Base-by-base conservation (phyloP, 2,888 invertebrate genomes). In the Heliconius cydno region DNA sequence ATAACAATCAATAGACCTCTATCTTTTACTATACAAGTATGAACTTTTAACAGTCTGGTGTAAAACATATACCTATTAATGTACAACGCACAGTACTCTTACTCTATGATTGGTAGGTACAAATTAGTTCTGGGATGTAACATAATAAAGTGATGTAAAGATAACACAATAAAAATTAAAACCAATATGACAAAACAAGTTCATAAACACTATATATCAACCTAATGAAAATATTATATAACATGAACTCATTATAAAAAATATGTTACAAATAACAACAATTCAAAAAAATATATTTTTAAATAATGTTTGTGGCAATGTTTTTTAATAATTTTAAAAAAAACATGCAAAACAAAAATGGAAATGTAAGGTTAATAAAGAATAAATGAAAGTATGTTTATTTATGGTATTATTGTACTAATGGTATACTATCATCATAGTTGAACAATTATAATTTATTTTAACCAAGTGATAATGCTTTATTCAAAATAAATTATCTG, bases 1-100 rank as follows among this genome's bases (percentile, higher is more conserved):
- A 92, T 93, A 94, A 94, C 94, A 93, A 91, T 89, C 88, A 90
- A 94, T 94, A 94, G 91, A 94, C 86, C 89, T 93, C 91, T 89
- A 89, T 89, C 88, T 90, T 91, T 90, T 89, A 89, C 87, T 91
- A 90, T 89, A 92, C 89, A 92, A 90, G 90, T 90, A 92, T 90
- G 91, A 91, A 92, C 87, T 89, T 88, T 90, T 86, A 93, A 93
- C 93, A 92, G 89, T 92, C 90, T 90, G 91, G 88, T 90, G 89
- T 90, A 87, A 87, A 89, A 89, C 87, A 88, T 89, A 89, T 87
- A 88, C 86, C 84, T 88, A 87, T 86, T 87, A 87, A 88, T 89
- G 88, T 89, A 89, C 89, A 87, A 87, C 88, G 87, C 88, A 88
- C 85, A 87, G 86, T 87, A 88, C 84, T 85, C 87, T 86, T 86